These are phyloP conservation scores for Rynchops niger DNA, from an alignment of 2,113 vertebrate species.

Conservation along the genomic window DNA sequence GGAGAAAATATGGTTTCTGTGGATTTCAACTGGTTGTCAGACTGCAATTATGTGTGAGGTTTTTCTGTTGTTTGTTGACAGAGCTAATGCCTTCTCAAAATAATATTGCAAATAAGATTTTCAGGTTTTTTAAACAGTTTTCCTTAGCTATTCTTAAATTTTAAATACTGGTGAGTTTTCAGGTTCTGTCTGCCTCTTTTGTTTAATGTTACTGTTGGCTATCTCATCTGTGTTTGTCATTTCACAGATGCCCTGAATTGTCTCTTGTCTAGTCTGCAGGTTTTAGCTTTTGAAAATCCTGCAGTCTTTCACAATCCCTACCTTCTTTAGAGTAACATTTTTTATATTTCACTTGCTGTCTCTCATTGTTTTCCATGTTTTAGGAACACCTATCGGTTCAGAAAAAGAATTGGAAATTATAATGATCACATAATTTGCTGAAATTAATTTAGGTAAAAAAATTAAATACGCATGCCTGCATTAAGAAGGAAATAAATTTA, in stretches of 20 bases:
- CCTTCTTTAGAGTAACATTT: background rate
- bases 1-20: background rate
- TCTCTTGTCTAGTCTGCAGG: background rate
- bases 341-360: background rate
- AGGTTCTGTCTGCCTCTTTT: background rate
- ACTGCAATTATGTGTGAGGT: accelerated
- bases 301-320: background rate
- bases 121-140: accelerated
- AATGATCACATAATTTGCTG: background rate
- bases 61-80: background rate
- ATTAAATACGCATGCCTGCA: background rate
- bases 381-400: background rate
- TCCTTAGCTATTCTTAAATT: background rate
- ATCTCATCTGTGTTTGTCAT: background rate
- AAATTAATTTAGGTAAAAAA: background rate
- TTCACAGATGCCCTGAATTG: background rate
- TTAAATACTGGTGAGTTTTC: background rate
- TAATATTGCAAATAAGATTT: background rate
- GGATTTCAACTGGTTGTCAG: background rate
- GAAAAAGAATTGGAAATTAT: background rate
- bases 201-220: background rate
- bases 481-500: background rate
- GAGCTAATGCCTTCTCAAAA: background rate
- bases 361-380: background rate
- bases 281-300: background rate